Base-by-base conservation (phyloP, 2,888 invertebrate species). In the Drosophila birchii region DNA sequence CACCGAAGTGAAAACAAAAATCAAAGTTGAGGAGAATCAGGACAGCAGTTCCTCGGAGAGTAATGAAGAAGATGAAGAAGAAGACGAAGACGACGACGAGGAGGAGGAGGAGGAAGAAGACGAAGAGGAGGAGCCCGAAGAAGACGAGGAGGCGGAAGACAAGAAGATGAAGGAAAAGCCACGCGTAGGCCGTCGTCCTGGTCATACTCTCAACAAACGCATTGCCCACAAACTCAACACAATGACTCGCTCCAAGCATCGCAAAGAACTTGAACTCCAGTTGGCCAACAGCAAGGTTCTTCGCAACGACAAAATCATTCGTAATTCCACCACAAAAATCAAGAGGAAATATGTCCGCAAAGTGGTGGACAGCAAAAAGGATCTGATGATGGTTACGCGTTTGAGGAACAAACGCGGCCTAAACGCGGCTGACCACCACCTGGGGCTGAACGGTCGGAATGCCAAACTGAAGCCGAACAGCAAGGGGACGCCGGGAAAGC, bases 241-340 rank as follows among this genome's bases (percentile, higher is more conserved):
- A 76, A 93, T 91, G 93, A 93, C 91, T 51, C 91, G 91, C 86
- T 93, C 89, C 45, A 92, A 91, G 77, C 86, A 89, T 2, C 92
- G 92, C 72, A 86, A 90, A 44, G 92, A 92, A 76, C 67, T 92
- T n/a, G 92, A 92, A 53, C 80, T 90, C 5, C 91, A 92, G 67
- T 60, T 92, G 60, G 92, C 92, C 61, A 92, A 92, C 61, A 91
- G 92, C 58, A 92, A 92, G 72, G 90, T 92, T 0, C 78, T 92
- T 5, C 86, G 92, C 2, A 92, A 92, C 55, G 92, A 92, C 16
- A 92, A 92, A 68, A 77, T 92, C 60, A 90, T 92, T 20, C 81
- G 91, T 1, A 92, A 92, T 54, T 89, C 90, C 81, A 78, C 78
- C 1, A 90, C 90, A 0, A 91, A 90, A 70, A 91, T 92, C 5